Evolutionary conservation across 1,140 invertebrate genomes (phyloP), one percentile per base, ranked within the genome.

Genomic region (Heliconius hewitsoni): DNA sequence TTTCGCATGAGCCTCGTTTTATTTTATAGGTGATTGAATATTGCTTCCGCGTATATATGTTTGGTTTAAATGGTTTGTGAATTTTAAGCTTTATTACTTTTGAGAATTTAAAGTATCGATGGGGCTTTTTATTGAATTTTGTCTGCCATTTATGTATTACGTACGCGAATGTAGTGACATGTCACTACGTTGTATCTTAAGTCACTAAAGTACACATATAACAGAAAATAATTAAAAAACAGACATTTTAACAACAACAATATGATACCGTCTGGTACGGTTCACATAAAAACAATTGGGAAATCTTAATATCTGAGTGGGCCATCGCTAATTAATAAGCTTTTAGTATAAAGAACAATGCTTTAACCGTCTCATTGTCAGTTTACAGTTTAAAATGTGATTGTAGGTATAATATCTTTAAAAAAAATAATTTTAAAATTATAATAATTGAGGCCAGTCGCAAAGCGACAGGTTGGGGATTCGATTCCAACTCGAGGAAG

Each of bases 271-370:
- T 73, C 77, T 79, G 76, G 75, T 81, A 80, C 76, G 73, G 73
- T 86, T 86, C 84, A 77, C 84, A 84, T 83, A 80, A 73, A 82
- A 86, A 46, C 85, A 86, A 84, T 84, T 79, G 77, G 82, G 85
- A 84, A 79, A 83, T 80, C 83, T 70, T 82, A 79, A 3, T 83
- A 85, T 86, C 85, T 86, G 70, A 79, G 77, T 86, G 76, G 85
- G 83, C 78, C 83, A 86, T 86, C 85, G 76, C 82, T 86, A 84
- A 86, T 86, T 83, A 86, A 86, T 86, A 82, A 84, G 78, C 82
- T 77, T 77, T 76, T 71, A 57, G 72, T 79, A 52, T 72, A 80
- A 81, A 83, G 78, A 83, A 83, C 83, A 84, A 84, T 81, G 80
- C 76, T 37, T 46, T 74, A 83, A 81, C 81, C 30, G 81, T 72